Conservation (phyloP, 2,888 invertebrate species). For the Lapara coniferarum region DNA sequence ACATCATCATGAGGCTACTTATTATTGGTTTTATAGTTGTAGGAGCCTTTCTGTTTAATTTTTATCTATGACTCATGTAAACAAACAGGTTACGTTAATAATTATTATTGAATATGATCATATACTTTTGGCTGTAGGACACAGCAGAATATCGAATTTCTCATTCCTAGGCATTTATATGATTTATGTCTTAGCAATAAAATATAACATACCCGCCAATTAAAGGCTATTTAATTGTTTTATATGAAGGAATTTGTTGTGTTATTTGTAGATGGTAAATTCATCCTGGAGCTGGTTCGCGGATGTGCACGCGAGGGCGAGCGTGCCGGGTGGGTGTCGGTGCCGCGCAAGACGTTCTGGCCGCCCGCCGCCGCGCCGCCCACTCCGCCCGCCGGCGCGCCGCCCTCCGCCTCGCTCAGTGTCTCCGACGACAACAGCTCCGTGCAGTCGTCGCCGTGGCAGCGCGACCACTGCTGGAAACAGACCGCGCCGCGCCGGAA, state of each 20-base stretch:
- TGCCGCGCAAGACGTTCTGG: conserved; percentile 94
- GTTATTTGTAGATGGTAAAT: conserved; percentile 90
- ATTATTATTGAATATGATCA: not conserved
- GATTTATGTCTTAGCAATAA: not conserved
- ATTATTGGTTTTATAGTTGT: not conserved
- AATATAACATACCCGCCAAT: not conserved
- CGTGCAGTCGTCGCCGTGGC: conserved; percentile 95
- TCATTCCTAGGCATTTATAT: not conserved
- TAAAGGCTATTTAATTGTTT: not conserved
- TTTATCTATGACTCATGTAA: conserved; percentile 5
- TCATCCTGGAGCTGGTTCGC: conserved; percentile 91
- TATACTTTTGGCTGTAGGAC: not conserved
- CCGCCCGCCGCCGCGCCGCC: conserved; percentile 88
- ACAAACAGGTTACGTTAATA: not conserved
- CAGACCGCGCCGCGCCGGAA: conserved; percentile 90
- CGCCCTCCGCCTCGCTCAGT: conserved; percentile 90
- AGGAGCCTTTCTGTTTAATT: not conserved
- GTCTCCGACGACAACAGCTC: conserved; percentile 96
- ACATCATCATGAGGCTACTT: not conserved
- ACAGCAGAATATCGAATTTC: conserved; percentile 11
- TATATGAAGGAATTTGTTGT: conserved; percentile 30
- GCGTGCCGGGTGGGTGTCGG: conserved; percentile 94
- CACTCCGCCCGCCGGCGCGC: conserved; percentile 75
- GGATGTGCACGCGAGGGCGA: conserved; percentile 86
- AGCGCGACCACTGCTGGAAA: conserved; percentile 95